Conservation (phyloP, 2,113 vertebrate species). For the Salvelinus alpinus region DNA sequence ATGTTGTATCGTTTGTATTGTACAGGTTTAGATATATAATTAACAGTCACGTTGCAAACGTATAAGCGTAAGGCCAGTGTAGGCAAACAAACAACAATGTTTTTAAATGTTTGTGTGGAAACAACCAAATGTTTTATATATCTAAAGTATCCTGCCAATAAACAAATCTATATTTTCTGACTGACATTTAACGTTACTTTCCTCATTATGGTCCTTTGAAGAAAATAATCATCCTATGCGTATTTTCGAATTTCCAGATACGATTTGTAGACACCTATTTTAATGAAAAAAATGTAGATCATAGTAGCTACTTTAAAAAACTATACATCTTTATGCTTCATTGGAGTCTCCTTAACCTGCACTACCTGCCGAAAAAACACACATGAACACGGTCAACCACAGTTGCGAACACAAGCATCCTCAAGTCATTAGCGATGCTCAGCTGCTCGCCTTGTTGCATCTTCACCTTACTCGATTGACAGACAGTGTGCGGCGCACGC, state of each 20-base stretch:
- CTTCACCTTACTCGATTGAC: not conserved
- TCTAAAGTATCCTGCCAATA: too few species aligned
- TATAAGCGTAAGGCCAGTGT: too few species aligned
- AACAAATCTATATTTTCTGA: too few species aligned
- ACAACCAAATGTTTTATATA: too few species aligned
- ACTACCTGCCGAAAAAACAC: not conserved
- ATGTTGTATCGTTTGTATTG: not conserved
- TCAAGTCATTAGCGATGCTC: not conserved
- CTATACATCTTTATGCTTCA: not conserved
- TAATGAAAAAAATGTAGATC: too few species aligned
- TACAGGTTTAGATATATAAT: not conserved
- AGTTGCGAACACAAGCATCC: not conserved
- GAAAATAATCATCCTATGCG: too few species aligned
- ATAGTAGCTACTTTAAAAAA: too few species aligned
- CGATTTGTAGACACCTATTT: not conserved
- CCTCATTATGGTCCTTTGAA: too few species aligned
- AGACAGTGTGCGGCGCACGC: slow-evolving; percentile 4
- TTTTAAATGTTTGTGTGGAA: too few species aligned
- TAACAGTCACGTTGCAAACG: too few species aligned
- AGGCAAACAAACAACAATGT: too few species aligned
- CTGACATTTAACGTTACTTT: too few species aligned
- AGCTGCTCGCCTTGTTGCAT: not conserved
- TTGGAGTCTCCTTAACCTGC: not conserved
- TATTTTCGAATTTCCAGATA: not conserved
- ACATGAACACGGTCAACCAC: not conserved